These are phyloP conservation scores for Porites lobata DNA, from an alignment of 92 coral and sea anemone genomes.

Conservation along the genomic window DNA sequence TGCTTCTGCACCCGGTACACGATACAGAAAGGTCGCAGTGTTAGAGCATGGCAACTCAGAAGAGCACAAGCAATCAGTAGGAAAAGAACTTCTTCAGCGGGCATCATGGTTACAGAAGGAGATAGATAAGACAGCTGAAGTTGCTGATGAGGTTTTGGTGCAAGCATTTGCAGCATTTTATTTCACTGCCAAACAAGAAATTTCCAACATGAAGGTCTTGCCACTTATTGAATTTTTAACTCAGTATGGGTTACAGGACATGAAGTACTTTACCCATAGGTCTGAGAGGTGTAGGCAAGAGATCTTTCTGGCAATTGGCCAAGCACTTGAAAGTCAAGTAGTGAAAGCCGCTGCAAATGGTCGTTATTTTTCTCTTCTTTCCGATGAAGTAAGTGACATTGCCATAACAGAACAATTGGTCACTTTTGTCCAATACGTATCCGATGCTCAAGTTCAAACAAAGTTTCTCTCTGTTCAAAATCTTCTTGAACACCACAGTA, in stretches of 20 bases:
- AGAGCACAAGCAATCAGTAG: slow-evolving; percentile 33
- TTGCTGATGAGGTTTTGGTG: slow-evolving; percentile 40
- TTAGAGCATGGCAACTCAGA: slow-evolving; percentile 28
- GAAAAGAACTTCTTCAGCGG: slow-evolving; percentile 36
- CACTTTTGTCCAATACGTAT: slow-evolving; percentile 45
- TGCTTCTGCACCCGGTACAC: slow-evolving; percentile 36
- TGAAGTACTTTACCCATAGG: slow-evolving; percentile 31
- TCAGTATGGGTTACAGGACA: slow-evolving; percentile 22
- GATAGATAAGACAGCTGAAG: slow-evolving; percentile 39
- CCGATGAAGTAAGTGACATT: slow-evolving; percentile 33
- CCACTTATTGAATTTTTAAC: slow-evolving; percentile 35
- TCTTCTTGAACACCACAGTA: slow-evolving; percentile 30
- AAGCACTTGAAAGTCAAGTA: slow-evolving; percentile 28
- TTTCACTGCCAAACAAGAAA: slow-evolving; percentile 46
- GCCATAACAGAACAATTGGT: slow-evolving; percentile 38
- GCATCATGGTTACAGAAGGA: slow-evolving; percentile 50
- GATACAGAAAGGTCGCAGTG: slow-evolving; percentile 39
- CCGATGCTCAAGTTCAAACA: slow-evolving; percentile 24
- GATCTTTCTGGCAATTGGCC: slow-evolving; percentile 38
- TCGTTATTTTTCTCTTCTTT: slow-evolving; percentile 40
- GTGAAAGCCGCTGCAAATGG: slow-evolving; percentile 35
- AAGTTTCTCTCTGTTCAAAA: slow-evolving; percentile 34
- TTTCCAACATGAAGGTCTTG: slow-evolving; percentile 42
- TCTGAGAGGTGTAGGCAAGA: slow-evolving; percentile 52
- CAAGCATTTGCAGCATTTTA: slow-evolving; percentile 47